Percentiles rank a stretch among this genome's conserved stretches.
phyloP scores from a whole-genome alignment of 1,140 invertebrate species.

The Anastatus disparis region DNA sequence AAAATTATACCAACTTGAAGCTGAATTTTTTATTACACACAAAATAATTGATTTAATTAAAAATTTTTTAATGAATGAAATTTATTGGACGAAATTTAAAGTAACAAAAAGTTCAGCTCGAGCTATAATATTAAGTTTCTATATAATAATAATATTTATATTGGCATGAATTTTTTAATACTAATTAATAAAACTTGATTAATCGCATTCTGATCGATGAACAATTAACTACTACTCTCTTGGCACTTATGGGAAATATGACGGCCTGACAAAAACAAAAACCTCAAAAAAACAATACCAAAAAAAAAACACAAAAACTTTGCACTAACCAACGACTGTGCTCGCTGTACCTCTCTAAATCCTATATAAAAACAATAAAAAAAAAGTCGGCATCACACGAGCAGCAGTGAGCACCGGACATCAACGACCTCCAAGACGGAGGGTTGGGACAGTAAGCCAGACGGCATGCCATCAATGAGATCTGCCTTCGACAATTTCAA shows the following conservation, averaged over 20 bases:
- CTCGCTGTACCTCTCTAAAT: too few relatives aligned
- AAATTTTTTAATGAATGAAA: not conserved
- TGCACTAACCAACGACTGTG: conserved; percentile 29
- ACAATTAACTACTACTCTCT: conserved; percentile 35
- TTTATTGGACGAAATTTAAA: conserved; percentile 1
- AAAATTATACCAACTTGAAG: too few relatives aligned
- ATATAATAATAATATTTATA: conserved; percentile 19
- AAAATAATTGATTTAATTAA: too few relatives aligned
- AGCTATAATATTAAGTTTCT: conserved; percentile 2
- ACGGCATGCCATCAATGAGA: conserved; percentile 53
- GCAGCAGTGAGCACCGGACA: conserved; percentile 63
- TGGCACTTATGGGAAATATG: conserved; percentile 21
- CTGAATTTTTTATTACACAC: too few relatives aligned
- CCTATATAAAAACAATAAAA: too few relatives aligned
- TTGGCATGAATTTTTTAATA: conserved; percentile 25
- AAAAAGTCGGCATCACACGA: conserved; percentile 65
- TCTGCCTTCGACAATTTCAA: conserved; percentile 66
- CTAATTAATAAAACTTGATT: conserved; percentile 27
- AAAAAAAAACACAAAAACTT: conserved; percentile 1
- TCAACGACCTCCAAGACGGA: conserved; percentile 63
- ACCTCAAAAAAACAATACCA: not conserved
- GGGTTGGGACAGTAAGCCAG: conserved; percentile 56
- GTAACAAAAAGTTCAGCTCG: not conserved
- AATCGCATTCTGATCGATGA: conserved; percentile 32
- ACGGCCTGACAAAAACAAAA: not conserved